Evolutionary conservation across 1,140 invertebrate genomes (phyloP).

Genomic region (Condylostylus longicornis): DNA sequence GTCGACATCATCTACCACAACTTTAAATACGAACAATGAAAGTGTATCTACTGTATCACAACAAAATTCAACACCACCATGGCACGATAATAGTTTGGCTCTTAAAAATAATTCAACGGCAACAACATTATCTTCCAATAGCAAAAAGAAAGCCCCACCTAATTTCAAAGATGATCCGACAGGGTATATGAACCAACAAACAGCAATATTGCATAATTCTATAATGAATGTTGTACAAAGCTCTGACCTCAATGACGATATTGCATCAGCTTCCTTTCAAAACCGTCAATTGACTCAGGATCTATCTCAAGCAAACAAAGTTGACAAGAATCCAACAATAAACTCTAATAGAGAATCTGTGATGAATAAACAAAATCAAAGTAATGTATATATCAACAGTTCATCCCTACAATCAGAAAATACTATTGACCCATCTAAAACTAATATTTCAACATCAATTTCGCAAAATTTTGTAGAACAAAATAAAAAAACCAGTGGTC

Average conservation of each 20-base stretch:
- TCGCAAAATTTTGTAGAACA: too few relatives aligned
- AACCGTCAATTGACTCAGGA: too few relatives aligned
- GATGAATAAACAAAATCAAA: too few relatives aligned
- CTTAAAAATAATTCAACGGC: slow-evolving; percentile 5
- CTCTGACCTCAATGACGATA: slow-evolving; percentile 3
- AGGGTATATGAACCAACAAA: slow-evolving; percentile 75
- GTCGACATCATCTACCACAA: slow-evolving; percentile 7
- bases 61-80: not conserved
- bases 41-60: not conserved
- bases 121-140: slow-evolving; percentile 9
- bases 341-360: too few relatives aligned
- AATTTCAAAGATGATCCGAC: slow-evolving; percentile 80
- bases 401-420: too few relatives aligned
- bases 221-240: slow-evolving; percentile 33
- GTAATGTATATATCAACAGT: too few relatives aligned
- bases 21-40: slow-evolving; percentile 11
- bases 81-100: not conserved
- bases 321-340: too few relatives aligned
- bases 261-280: too few relatives aligned
- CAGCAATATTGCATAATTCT: slow-evolving; percentile 64
- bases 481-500: slow-evolving; percentile 2
- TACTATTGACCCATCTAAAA: too few relatives aligned
- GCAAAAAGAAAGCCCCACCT: slow-evolving; percentile 33
- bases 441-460: too few relatives aligned
- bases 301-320: too few relatives aligned